These are phyloP conservation scores for Cynoglossus semilaevis DNA, from an alignment of 2,113 vertebrate species.

Conservation along the genomic window DNA sequence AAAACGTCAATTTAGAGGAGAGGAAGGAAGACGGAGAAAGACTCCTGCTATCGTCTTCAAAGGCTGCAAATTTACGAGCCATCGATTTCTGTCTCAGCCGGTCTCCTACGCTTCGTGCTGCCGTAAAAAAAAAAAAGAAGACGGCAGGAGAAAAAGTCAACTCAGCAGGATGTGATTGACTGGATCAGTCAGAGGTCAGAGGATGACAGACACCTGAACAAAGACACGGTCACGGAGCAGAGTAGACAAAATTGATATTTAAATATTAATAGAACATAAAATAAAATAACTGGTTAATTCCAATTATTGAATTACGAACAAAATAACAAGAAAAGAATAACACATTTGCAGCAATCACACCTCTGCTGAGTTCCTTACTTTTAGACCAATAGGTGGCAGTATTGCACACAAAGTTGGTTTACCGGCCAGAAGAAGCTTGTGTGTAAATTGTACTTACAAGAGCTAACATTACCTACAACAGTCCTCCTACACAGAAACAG, in stretches of 20 bases:
- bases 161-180: constrained; percentile 4
- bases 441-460: too few species aligned
- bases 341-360: too few species aligned
- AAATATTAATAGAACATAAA: too few species aligned
- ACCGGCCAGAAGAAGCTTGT: too few species aligned
- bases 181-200: constrained; percentile 10
- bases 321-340: too few species aligned
- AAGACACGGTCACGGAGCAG: neutral
- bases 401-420: too few species aligned
- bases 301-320: too few species aligned
- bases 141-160: constrained; percentile 13
- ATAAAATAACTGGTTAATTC: too few species aligned
- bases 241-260: neutral
- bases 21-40: constrained; percentile 10
- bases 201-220: constrained; percentile 24
- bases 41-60: constrained; percentile 9
- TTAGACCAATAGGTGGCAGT: too few species aligned
- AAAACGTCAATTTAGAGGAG: constrained; percentile 40
- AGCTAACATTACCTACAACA: too few species aligned
- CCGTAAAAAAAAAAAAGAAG: constrained; percentile 9
- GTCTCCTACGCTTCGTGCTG: neutral
- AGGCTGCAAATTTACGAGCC: constrained; percentile 26
- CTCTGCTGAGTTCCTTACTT: too few species aligned
- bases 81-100: constrained; percentile 49
- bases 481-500: too few species aligned